Base-by-base conservation (phyloP, 2,797 vertebrate species). In the Scolopax bukidnonensis region DNA sequence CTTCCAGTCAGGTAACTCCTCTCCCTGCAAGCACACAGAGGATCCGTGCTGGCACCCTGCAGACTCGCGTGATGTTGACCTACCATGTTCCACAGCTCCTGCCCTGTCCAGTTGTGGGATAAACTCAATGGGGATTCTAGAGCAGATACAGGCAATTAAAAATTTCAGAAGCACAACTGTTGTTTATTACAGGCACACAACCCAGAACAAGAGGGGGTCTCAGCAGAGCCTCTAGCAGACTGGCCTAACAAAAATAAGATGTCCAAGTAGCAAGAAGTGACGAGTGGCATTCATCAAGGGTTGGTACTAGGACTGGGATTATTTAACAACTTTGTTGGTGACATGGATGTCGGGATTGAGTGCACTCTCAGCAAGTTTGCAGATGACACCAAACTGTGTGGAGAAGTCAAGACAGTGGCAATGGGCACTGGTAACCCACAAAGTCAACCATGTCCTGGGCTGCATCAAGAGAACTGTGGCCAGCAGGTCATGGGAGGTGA, bases 41-140 rank as follows among this genome's bases (percentile, higher is more conserved):
- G 4, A 30, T 3, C 25, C 0, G 1, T 3, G 23, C n/a, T 3
- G 1, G 68, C 19, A 18, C 9, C 16, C 77, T 3, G 45, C 1
- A 2, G 25, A 3, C 20, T 4, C 0, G 1, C 0, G 2, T 2
- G 9, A 1, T 0, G 51, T 32, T 18, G n/a, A 32, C 40, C 25
- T 11, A 32, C 14, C 6, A 2, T 1, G 7, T 21, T 9, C 25
- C 60, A 24, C 60, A 41, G 56, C 23, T 56, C 33, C 61, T 5
- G 60, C 27, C 16, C 25, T n/a, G 9, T 7, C 4, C 38, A 8
- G 7, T 0, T 15, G 24, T 63, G 17, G 56, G 16, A 53, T 2
- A 10, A 28, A 8, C 51, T 16, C 41, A 7, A 4, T 1, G 2
- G 11, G 23, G 20, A 14, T 16, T 21, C 79, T 59, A 12, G 14